phyloP scores from a whole-genome alignment of 2,113 vertebrate species.

The Heptranchias perlo region DNA sequence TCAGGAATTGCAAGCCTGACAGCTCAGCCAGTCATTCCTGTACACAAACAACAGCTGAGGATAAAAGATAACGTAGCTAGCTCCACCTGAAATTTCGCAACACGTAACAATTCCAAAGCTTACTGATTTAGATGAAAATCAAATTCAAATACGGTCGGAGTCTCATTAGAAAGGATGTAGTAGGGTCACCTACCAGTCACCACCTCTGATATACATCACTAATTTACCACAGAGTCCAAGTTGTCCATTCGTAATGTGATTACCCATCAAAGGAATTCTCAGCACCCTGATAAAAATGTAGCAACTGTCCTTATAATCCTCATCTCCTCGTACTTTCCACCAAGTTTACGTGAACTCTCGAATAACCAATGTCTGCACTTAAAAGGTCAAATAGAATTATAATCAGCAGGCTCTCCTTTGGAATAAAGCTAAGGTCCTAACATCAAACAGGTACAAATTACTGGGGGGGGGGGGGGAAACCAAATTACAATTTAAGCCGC shows the following conservation, averaged over 20 bases:
- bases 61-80: neutral
- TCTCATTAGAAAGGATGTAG: neutral
- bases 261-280: neutral
- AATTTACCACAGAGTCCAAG: neutral
- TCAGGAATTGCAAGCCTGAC: neutral
- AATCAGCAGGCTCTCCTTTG: neutral
- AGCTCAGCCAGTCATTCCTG: neutral
- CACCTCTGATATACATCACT: neutral
- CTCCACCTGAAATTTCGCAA: neutral
- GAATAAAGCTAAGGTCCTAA: neutral
- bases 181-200: neutral
- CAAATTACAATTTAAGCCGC: neutral
- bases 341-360: neutral
- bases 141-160: neutral
- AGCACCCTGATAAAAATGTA: neutral
- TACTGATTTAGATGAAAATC: neutral
- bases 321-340: neutral
- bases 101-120: neutral
- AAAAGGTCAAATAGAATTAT: neutral
- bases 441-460: neutral
- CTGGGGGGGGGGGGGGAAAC: neutral
- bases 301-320: neutral
- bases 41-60: neutral
- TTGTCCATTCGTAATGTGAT: neutral
- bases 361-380: neutral